phyloP scores from a whole-genome alignment of 2,113 vertebrate species.

The Hemibagrus wyckioides region DNA sequence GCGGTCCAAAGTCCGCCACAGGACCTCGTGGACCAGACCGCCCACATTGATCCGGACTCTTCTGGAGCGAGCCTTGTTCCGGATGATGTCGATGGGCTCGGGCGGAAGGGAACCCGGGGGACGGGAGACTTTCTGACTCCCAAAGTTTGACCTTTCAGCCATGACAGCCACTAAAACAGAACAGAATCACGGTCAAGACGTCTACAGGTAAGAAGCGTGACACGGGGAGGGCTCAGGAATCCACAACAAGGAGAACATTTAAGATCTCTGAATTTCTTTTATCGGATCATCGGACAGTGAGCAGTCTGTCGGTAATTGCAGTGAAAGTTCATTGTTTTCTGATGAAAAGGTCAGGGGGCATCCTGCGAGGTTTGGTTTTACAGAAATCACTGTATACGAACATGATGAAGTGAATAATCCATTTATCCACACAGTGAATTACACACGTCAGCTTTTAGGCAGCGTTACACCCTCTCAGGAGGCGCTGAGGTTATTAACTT shows the following conservation, averaged over 20 bases:
- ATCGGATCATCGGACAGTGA: neutral
- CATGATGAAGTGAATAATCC: neutral
- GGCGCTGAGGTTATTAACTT: neutral
- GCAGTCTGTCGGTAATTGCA: too few relatives aligned
- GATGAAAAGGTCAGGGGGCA: neutral
- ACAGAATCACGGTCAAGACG: slow-evolving; percentile 13
- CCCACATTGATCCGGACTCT: slow-evolving; percentile 93
- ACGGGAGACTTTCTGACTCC: slow-evolving; percentile 75
- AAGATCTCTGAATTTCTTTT: neutral
- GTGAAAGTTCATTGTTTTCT: neutral
- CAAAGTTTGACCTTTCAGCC: slow-evolving; percentile 81
- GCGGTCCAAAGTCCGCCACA: slow-evolving; percentile 97
- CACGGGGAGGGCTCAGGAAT: slow-evolving; percentile 31
- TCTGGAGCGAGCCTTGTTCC: slow-evolving; percentile 87
- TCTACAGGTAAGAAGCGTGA: neutral
- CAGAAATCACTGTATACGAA: neutral
- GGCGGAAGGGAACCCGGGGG: slow-evolving; percentile 82
- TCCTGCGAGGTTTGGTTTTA: neutral
- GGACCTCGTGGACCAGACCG: slow-evolving; percentile 94
- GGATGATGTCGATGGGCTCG: slow-evolving; percentile 92
- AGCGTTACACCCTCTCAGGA: neutral
- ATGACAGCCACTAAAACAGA: slow-evolving; percentile 69
- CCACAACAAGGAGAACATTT: neutral
- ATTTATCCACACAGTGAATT: neutral
- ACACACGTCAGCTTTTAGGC: neutral